Conservation (phyloP, 2,113 vertebrate genomes). For the Scalopus aquaticus region DNA sequence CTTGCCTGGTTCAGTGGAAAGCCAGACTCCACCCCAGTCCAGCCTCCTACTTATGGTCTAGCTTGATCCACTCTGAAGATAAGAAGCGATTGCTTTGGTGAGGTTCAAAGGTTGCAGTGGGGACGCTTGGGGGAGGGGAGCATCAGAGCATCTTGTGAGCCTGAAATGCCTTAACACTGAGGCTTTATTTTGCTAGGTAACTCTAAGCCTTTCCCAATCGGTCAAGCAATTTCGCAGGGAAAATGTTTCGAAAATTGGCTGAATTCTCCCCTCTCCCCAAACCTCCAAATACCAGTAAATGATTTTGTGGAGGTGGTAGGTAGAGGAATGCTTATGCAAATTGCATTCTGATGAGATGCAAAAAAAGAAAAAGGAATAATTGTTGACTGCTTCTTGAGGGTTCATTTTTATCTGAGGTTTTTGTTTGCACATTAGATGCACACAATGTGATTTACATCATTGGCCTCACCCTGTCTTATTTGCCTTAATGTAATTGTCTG, state of each 20-base stretch:
- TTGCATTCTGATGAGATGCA: constrained; percentile 33
- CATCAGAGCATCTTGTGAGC: not conserved
- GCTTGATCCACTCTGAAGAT: not conserved
- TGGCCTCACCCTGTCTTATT: constrained; percentile 71
- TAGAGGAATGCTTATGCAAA: constrained; percentile 64
- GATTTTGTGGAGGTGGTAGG: constrained; percentile 42
- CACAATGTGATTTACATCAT: constrained; percentile 55
- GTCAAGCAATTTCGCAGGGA: not conserved
- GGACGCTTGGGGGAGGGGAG: not conserved
- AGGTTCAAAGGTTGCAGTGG: not conserved
- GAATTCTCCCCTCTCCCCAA: constrained; percentile 22
- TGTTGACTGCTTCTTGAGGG: constrained; percentile 46
- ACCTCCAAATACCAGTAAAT: not conserved
- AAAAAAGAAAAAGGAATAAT: constrained; percentile 9
- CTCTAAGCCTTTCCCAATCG: not conserved
- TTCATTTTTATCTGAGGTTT: constrained; percentile 59
- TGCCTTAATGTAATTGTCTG: constrained; percentile 77
- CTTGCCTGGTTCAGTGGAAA: not conserved
- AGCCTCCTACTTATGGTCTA: too few relatives aligned
- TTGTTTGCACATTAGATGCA: constrained; percentile 67
- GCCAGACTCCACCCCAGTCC: not conserved
- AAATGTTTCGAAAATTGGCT: not conserved
- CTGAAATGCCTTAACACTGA: not conserved
- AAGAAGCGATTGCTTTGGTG: not conserved
- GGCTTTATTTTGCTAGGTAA: not conserved